Base-by-base conservation (phyloP, 2,113 vertebrate species). In the Bungarus multicinctus region DNA sequence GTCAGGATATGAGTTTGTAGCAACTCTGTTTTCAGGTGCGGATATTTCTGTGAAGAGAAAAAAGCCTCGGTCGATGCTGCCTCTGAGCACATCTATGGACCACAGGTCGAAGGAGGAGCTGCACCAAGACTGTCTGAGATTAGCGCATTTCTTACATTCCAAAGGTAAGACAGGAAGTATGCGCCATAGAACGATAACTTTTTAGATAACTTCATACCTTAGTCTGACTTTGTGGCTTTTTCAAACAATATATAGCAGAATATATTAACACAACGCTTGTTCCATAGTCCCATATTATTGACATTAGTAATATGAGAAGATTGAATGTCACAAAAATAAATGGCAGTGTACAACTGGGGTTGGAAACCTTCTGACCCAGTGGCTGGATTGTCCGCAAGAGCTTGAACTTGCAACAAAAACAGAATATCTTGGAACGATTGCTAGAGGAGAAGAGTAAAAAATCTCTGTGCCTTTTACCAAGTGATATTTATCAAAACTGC, bases 91-190 rank as follows among this genome's bases (percentile, higher is more conserved):
- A 0, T 97, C 97, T 95, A 98, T 99, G 98, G 99, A 99, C 96
- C 99, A 99, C 87, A 98, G 98, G 69, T 97, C 99, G 89, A 99
- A 98, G 97, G 99, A 99, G 5, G 98, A 99, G 64, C 98, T 99
- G 91, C 98, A 99, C 95, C 98, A 98, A 89, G 99, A 99, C 96
- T 99, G 99, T 92, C 47, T 99, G 94, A 98, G 95, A 5, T 97
- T 99, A 92, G 99, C 98, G 9, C 86, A 97, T 0, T 94, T 98
- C 94, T 97, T 92, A 55, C 97, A 98, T 94, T 74, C 93, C 25
- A 69, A 89, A 88, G 98, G 99, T 99, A 97, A 88, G 3, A 50
- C 16, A 43, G 87, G 43, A 3, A 1, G 2, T 23, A 18, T 34
- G n/a, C 12, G 43, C 25, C 25, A 39, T 22, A 6, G 12, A 43